Evolutionary conservation across 2,888 invertebrate species (phyloP).

Genomic region (Strigamia crassipes): DNA sequence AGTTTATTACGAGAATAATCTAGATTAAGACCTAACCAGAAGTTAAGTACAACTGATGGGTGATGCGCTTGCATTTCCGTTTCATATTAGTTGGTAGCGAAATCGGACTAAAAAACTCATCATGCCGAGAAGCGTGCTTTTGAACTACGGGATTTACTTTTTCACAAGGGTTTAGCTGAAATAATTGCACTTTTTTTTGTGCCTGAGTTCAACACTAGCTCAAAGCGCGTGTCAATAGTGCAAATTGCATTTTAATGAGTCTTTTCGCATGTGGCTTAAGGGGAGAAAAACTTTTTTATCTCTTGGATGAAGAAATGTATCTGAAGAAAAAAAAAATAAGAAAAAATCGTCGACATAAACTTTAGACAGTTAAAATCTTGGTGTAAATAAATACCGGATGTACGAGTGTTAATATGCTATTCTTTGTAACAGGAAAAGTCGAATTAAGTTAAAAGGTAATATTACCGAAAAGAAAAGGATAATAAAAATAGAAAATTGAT

Average conservation of each 20-base stretch:
- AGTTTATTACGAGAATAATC: constrained; percentile 7
- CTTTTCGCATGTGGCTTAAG: constrained; percentile 28
- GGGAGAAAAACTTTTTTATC: background rate
- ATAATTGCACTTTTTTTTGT: constrained; percentile 30
- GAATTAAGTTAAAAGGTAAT: background rate
- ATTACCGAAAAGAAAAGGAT: background rate
- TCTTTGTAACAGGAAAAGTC: background rate
- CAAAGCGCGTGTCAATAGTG: constrained; percentile 42
- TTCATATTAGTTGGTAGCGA: constrained; percentile 1
- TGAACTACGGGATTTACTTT: constrained; percentile 31
- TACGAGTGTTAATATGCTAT: background rate
- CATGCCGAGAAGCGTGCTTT: constrained; percentile 18
- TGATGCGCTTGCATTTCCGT: constrained; percentile 27
- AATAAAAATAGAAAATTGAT: constrained; percentile 26
- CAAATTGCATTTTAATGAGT: constrained; percentile 42
- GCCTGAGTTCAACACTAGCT: constrained; percentile 24
- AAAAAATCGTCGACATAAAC: background rate
- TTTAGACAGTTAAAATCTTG: background rate
- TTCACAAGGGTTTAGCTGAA: constrained; percentile 27
- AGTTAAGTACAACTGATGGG: constrained; percentile 7
- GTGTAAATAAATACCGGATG: constrained; percentile 7
- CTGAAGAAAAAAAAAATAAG: background rate
- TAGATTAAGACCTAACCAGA: constrained; percentile 7
- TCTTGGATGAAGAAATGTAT: background rate
- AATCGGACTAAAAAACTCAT: constrained; percentile 32